phyloP scores from a whole-genome alignment of 2,113 vertebrate genomes.

The Urocolius indicus region DNA sequence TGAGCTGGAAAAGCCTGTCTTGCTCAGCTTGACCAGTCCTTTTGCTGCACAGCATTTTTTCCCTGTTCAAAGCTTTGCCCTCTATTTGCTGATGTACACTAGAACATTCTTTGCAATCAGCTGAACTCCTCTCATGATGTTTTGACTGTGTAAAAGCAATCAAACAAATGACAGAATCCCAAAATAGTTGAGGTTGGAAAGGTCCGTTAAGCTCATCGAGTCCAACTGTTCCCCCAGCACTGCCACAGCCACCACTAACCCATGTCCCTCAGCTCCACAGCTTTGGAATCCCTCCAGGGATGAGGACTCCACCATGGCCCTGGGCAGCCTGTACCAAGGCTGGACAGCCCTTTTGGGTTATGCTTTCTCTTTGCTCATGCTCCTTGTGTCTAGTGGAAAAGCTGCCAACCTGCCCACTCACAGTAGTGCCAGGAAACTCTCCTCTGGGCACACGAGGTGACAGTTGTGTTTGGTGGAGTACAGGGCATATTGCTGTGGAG shows the following conservation, averaged over 20 bases:
- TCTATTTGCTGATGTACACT: fast-evolving
- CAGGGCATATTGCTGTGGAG: background rate
- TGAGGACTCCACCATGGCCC: no score
- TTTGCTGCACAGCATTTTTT: fast-evolving
- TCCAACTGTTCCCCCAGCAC: no score
- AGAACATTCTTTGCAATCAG: background rate
- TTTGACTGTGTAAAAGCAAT: background rate
- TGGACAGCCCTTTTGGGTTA: no score
- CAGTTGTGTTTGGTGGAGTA: background rate
- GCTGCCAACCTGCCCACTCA: background rate
- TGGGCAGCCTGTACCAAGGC: no score
- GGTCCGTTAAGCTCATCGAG: no score
- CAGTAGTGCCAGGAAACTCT: background rate
- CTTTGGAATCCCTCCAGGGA: no score
- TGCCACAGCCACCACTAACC: no score
- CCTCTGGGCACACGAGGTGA: fast-evolving
- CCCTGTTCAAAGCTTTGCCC: background rate
- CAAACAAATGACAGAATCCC: no score
- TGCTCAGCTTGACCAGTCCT: background rate
- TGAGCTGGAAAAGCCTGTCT: background rate
- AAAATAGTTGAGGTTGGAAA: no score
- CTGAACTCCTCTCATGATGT: background rate
- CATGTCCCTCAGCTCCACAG: no score
- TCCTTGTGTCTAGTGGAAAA: background rate
- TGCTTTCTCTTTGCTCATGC: background rate